Conservation (phyloP, 2,797 vertebrate genomes). For the Rhinella marina region DNA sequence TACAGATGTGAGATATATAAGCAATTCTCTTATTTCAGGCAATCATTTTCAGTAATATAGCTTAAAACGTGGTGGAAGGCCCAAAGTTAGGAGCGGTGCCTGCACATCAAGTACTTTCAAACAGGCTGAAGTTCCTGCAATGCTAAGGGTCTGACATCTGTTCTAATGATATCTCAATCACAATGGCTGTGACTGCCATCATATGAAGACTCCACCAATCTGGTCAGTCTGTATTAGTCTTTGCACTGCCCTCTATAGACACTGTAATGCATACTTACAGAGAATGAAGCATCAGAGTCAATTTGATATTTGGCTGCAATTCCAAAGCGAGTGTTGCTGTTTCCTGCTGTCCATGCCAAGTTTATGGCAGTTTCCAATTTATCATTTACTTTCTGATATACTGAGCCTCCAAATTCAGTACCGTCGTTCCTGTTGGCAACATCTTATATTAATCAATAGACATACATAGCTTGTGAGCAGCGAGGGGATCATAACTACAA, state of each 20-base stretch:
- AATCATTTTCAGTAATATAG: too few relatives aligned
- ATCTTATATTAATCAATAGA: background rate
- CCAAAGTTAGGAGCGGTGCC: too few relatives aligned
- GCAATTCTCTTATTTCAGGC: too few relatives aligned
- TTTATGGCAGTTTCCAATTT: conserved; percentile 96
- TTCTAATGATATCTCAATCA: background rate
- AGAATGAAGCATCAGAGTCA: conserved; percentile 91
- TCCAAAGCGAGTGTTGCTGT: conserved; percentile 97
- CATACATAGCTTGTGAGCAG: background rate
- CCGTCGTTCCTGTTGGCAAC: conserved; percentile 88
- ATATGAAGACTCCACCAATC: too few relatives aligned
- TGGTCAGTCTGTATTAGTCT: too few relatives aligned
- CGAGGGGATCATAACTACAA: too few relatives aligned
- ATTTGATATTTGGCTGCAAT: conserved; percentile 98
- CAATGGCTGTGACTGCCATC: too few relatives aligned
- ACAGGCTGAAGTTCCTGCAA: too few relatives aligned
- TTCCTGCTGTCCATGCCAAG: conserved; percentile 96
- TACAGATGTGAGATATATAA: too few relatives aligned
- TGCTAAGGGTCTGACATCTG: background rate
- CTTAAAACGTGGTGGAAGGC: too few relatives aligned
- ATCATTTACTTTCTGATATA: conserved; percentile 97
- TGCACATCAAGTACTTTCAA: too few relatives aligned
- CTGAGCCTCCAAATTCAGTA: conserved; percentile 96
- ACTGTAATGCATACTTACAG: conserved; percentile 84
- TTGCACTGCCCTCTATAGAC: too few relatives aligned